Conservation (phyloP, 2,888 invertebrate species). For the Branchipolynoe longqiensis region DNA sequence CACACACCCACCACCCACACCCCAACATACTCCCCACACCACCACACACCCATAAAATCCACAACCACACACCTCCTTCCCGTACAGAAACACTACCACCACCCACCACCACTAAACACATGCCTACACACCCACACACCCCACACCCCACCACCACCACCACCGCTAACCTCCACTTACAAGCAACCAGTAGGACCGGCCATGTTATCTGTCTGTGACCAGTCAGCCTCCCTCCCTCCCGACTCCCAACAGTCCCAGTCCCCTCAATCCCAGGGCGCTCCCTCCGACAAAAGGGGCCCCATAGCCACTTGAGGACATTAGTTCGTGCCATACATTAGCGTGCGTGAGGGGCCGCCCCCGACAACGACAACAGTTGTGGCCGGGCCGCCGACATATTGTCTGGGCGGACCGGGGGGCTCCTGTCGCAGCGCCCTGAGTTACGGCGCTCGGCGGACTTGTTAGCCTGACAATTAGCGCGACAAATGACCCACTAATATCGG, state of each 20-base stretch:
- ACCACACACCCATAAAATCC: no score
- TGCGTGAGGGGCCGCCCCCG: conserved; percentile 6
- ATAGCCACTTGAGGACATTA: conserved; percentile 9
- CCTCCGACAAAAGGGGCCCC: not conserved
- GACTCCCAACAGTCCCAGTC: not conserved
- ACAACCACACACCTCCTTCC: not conserved
- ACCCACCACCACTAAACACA: no score
- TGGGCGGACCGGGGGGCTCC: not conserved
- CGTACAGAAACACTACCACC: not conserved
- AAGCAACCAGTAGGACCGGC: no score
- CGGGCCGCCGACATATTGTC: conserved; percentile 42
- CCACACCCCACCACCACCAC: not conserved
- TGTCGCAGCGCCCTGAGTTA: conserved; percentile 8
- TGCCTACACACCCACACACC: conserved; percentile 9
- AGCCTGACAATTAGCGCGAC: conserved; percentile 55
- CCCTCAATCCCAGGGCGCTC: not conserved
- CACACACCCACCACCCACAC: not conserved
- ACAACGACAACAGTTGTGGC: conserved; percentile 30
- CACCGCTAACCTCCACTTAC: no score
- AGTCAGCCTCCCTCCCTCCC: not conserved
- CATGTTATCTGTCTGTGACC: not conserved
- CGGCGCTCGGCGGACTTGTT: conserved; percentile 40
- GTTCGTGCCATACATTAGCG: not conserved
- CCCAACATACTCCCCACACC: not conserved
- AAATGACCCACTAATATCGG: conserved; percentile 57